Conservation (phyloP, 2,113 vertebrate species). For the Hystrix cristata region DNA sequence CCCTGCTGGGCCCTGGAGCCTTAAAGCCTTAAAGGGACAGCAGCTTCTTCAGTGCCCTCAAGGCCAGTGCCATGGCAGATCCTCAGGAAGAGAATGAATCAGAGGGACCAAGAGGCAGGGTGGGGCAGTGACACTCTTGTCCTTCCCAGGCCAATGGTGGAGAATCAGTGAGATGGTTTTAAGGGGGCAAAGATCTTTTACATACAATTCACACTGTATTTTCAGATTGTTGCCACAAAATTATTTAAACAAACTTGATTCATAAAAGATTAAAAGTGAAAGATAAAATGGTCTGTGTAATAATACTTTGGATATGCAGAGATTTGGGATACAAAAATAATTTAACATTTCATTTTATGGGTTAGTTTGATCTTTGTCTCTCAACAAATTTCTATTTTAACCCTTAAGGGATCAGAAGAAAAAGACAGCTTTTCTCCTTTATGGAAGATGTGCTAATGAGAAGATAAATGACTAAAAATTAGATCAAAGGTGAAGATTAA, state of each 20-base stretch:
- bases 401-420: background rate
- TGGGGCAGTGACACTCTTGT: background rate
- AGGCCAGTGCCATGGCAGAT: background rate
- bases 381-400: slow-evolving; percentile 25
- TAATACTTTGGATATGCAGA: background rate
- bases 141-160: background rate
- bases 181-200: background rate
- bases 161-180: background rate
- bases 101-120: background rate
- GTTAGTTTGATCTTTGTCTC: slow-evolving; percentile 1
- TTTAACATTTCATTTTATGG: slow-evolving; percentile 17
- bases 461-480: background rate
- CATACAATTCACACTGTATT: background rate
- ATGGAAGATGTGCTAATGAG: background rate
- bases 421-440: background rate
- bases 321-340: slow-evolving; percentile 4
- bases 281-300: background rate
- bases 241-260: slow-evolving; percentile 20
- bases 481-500: background rate
- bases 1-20: background rate
- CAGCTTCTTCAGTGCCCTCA: rapidly evolving
- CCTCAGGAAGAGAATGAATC: background rate
- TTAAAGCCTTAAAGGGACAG: background rate
- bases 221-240: slow-evolving; percentile 16
- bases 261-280: background rate